Base-by-base conservation (phyloP, 1,140 invertebrate genomes). In the Lasioglossum albipes region DNA sequence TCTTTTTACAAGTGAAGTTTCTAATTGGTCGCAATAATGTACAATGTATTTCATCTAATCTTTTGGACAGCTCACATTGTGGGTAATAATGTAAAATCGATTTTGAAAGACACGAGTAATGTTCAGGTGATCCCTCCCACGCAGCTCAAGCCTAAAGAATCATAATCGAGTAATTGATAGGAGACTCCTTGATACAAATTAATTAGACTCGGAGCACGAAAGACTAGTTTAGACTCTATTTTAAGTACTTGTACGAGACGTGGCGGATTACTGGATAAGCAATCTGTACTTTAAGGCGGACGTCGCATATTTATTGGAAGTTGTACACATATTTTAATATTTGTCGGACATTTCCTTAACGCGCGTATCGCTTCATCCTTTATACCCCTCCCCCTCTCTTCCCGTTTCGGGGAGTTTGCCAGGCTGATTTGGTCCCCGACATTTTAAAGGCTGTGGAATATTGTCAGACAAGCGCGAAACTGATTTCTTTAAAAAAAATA, bases 221-320 rank as follows among this genome's bases (percentile, higher is more conserved):
- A 89, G 82, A 84, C 61, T 91, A 91, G 90, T 80, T 88, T 91
- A 91, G 89, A 85, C 75, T 91, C 87, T 92, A 92, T 91, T 92
- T 92, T 91, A 91, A 87, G 88, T 91, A 92, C 89, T 88, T 85
- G 75, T 90, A 85, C 76, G 65, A 87, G 79, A 88, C 69, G 71
- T 75, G 79, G 77, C 66, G 76, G 87, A 75, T 87, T 83, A 84
- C 42, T 83, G 79, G 49, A 83, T 89, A 90, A 90, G 83, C 84
- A 83, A 89, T 84, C 68, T 74, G 79, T 89, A 89, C 31, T 88
- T 79, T 86, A 87, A 59, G 59, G 61, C 72, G 78, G 79, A 82
- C 78, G 77, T 84, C 77, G 66, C 78, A 70, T 89, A 90, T 89
- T 89, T 89, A 89, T 87, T 89, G 82, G 76, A 89, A 85, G 81